phyloP scores from a whole-genome alignment of 2,113 vertebrate genomes.

The Hipposideros armiger region DNA sequence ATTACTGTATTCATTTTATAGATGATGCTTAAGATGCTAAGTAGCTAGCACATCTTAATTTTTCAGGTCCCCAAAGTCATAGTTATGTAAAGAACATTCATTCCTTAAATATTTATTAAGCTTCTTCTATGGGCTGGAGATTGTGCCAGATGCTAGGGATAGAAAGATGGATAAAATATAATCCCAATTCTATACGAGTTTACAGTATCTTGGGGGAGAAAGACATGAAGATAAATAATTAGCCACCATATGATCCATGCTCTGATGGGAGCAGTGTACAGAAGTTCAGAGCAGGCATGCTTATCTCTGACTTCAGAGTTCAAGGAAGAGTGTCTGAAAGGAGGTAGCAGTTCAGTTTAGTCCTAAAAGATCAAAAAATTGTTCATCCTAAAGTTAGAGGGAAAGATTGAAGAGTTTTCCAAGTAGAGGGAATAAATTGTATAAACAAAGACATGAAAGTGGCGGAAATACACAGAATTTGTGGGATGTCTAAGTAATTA shows the following conservation, averaged over 20 bases:
- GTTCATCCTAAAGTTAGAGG: neutral
- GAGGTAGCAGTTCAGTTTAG: neutral
- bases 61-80: neutral
- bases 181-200: neutral
- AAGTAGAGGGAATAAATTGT: neutral
- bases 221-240: neutral
- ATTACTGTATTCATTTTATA: neutral
- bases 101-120: neutral
- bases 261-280: neutral
- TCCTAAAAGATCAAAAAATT: neutral
- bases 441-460: neutral
- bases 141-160: neutral
- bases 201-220: neutral
- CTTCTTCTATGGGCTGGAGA: neutral
- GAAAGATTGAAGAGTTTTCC: neutral
- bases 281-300: neutral
- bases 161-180: neutral
- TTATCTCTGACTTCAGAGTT: neutral
- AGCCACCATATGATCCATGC: neutral
- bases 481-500: neutral
- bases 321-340: neutral
- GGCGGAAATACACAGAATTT: neutral
- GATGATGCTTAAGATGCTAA: neutral
- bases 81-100: constrained; percentile 26
- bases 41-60: constrained; percentile 26